A percentile compares a stretch with the other conserved stretches of the same genome.
phyloP scores from a whole-genome alignment of 2,797 vertebrate genomes.

The Gastrophryne carolinensis region DNA sequence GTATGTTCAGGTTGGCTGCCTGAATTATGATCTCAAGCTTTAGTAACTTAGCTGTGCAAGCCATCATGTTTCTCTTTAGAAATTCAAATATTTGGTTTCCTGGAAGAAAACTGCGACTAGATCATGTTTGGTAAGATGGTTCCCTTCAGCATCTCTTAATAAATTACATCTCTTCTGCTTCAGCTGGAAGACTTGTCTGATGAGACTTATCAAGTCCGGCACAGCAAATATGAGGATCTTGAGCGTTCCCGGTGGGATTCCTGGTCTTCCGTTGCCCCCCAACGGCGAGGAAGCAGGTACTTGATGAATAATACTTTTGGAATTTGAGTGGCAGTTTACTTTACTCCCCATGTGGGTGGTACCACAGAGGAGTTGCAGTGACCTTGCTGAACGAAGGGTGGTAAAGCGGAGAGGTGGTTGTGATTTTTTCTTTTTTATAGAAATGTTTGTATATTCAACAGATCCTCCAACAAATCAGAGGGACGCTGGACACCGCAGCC shows the following conservation, averaged over 20 bases:
- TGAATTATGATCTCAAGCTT: no score
- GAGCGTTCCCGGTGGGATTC: constrained; percentile 64
- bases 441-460: constrained; percentile 1
- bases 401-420: not conserved
- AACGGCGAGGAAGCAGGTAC: constrained; percentile 64
- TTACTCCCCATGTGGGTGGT: not conserved
- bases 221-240: constrained; percentile 58
- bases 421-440: not conserved
- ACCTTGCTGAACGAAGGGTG: no score
- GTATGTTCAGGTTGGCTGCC: no score
- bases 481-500: constrained; percentile 52
- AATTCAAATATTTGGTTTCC: no score
- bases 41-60: no score
- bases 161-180: no score
- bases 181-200: constrained; percentile 67
- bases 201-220: constrained; percentile 57
- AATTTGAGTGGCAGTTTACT: not conserved
- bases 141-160: no score
- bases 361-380: not conserved
- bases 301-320: not conserved
- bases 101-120: no score
- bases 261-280: constrained; percentile 57
- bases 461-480: constrained; percentile 58
- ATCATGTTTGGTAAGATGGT: no score
- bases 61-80: no score